Conservation (phyloP, 2,888 invertebrate genomes). For the Troides aeacus region DNA sequence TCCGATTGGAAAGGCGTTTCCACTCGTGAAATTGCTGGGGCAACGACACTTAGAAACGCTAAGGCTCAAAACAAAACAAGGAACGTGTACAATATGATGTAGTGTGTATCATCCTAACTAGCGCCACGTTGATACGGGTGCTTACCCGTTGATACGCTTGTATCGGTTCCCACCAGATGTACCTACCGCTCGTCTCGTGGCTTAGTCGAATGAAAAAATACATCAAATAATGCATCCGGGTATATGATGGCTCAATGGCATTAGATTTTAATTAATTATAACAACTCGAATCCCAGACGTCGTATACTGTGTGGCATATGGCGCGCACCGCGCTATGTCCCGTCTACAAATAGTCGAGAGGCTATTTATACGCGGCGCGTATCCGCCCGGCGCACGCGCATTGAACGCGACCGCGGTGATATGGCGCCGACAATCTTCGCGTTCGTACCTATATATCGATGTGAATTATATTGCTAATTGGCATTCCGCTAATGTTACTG, state of each 20-base stretch:
- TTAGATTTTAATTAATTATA: conserved; percentile 67
- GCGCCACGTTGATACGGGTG: too few species aligned
- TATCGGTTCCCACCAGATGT: too few species aligned
- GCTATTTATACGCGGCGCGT: conserved; percentile 71
- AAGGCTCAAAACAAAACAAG: too few species aligned
- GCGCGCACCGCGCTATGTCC: conserved; percentile 66
- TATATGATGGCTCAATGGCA: conserved; percentile 49
- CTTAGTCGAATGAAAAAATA: too few species aligned
- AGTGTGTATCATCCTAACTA: too few species aligned
- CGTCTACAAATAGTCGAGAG: conserved; percentile 67
- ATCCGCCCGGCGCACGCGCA: conserved; percentile 74
- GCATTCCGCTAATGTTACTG: conserved; percentile 2
- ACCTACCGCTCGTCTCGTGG: too few species aligned
- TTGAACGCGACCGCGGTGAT: conserved; percentile 43
- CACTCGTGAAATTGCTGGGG: too few species aligned
- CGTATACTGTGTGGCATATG: conserved; percentile 66
- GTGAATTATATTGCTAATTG: conserved; percentile 16
- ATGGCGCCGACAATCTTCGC: conserved; percentile 46
- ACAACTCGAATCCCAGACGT: conserved; percentile 60
- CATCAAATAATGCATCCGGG: not conserved
- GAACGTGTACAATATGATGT: too few species aligned
- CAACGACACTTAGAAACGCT: too few species aligned
- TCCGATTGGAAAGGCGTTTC: too few species aligned
- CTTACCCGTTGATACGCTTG: too few species aligned
- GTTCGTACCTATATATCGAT: conserved; percentile 18